Evolutionary conservation across 2,113 vertebrate genomes (phyloP), one percentile per base, ranked within the genome.

Genomic region (Seriola dumerili): DNA sequence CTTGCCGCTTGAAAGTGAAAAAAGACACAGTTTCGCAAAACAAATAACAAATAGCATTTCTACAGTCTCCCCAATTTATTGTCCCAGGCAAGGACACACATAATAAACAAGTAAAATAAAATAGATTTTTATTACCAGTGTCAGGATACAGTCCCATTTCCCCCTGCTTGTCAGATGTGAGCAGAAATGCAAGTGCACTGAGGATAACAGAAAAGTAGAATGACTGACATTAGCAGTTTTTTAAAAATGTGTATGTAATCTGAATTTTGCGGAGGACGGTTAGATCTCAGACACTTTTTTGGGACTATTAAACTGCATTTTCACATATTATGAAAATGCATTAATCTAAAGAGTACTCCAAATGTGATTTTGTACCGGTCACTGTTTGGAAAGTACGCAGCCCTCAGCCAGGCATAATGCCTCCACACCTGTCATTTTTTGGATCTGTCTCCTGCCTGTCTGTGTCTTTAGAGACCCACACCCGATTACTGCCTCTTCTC

Each of bases 401-500:
- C 69, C 57, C 48, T 78, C n/a, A 12, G n/a, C 42, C 38, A 61
- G 58, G 75, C 19, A 34, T 38, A 63, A 66, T 34, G n/a, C 38
- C 29, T 76, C 58, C 64, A 84, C 76, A 74, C 85, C 81, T 85
- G 83, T 85, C 86, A 78, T 74, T 73, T 73, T 67, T 71, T 36
- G 59, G 46, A 66, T 82, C 80, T 83, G 89, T 81, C 85, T 91
- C 86, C 86, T 63, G 61, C 69, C 59, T 85, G 86, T 88, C 89
- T 84, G 52, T 5, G 32, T 61, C 44, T 76, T 81, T 65, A 70
- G 81, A 81, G 58, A 76, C 70, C 79, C 42, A 19, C 42, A 59
- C 66, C 59, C 3, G 54, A 29, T 84, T 73, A 71, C 34, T 44
- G 78, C 65, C 69, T 77, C 57, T 46, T 40, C 82, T 80, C 80